These are phyloP conservation scores for Melanotaenia pygmaea DNA, from an alignment of 2,797 vertebrate species.

Conservation along the genomic window DNA sequence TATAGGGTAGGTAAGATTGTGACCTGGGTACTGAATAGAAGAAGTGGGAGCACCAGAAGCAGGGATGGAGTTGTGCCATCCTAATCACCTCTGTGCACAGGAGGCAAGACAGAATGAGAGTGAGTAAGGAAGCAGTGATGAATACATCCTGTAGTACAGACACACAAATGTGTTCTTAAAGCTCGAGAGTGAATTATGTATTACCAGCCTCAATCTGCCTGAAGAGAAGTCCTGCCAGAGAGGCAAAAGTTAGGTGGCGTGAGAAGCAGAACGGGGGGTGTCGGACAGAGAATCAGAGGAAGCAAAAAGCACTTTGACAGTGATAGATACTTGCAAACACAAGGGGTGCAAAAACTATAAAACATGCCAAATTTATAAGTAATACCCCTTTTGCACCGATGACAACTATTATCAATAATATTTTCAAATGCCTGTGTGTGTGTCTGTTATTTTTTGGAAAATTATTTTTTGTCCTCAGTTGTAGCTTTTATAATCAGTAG, in stretches of 20 bases:
- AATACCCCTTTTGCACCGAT: neutral
- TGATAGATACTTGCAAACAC: slow-evolving; percentile 10
- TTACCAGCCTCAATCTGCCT: slow-evolving; percentile 56
- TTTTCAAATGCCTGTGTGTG: neutral
- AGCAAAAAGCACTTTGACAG: slow-evolving; percentile 25
- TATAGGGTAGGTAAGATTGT: slow-evolving; percentile 26
- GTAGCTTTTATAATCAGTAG: neutral
- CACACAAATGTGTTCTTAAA: slow-evolving; percentile 50
- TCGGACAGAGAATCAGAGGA: slow-evolving; percentile 18
- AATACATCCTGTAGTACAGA: slow-evolving; percentile 47
- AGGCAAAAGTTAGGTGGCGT: slow-evolving; percentile 31
- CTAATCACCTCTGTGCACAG: slow-evolving; percentile 6
- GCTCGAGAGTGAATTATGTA: slow-evolving; percentile 67
- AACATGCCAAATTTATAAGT: neutral
- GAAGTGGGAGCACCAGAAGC: slow-evolving; percentile 14
- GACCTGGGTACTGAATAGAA: slow-evolving; percentile 5
- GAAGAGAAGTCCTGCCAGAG: slow-evolving; percentile 45
- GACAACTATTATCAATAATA: neutral
- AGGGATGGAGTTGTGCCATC: slow-evolving; percentile 22
- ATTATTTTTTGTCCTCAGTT: neutral
- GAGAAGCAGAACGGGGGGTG: slow-evolving; percentile 32
- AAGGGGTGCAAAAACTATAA: neutral
- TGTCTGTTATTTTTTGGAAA: neutral
- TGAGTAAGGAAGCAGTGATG: slow-evolving; percentile 43
- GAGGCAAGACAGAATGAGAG: slow-evolving; percentile 10